phyloP scores from a whole-genome alignment of 2,797 vertebrate species.

The Callimico goeldii region DNA sequence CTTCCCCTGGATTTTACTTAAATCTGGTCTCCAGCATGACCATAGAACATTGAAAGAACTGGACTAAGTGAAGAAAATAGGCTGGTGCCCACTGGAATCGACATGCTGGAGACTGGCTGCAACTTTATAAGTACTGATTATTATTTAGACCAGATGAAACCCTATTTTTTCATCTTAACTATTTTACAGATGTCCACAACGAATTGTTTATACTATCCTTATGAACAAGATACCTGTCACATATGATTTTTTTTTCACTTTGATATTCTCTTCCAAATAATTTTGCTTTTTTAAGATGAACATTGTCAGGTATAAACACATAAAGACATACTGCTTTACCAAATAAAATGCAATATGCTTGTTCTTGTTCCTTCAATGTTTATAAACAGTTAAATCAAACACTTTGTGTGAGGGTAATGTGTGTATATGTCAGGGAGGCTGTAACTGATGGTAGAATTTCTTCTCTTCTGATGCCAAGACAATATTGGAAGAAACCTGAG shows the following conservation, averaged over 20 bases:
- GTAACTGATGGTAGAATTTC: neutral
- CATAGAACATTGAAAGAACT: neutral
- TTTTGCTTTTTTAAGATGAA: neutral
- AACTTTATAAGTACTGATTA: neutral
- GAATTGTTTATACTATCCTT: neutral
- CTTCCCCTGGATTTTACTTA: neutral
- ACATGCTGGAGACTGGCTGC: neutral
- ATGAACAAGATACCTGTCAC: neutral
- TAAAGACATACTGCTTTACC: neutral
- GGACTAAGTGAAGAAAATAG: rapidly evolving
- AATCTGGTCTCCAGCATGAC: neutral
- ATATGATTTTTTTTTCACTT: neutral
- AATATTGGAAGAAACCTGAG: neutral
- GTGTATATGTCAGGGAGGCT: neutral
- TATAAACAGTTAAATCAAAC: neutral
- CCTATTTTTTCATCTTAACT: neutral
- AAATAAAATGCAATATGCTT: neutral
- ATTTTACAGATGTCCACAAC: neutral
- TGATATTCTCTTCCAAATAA: neutral
- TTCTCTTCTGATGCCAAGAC: neutral
- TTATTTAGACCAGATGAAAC: neutral
- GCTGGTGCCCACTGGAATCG: too few relatives aligned
- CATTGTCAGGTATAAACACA: neutral
- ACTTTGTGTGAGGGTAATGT: neutral
- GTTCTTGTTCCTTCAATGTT: neutral